Conservation (phyloP, 2,113 vertebrate species). For the Melospiza melodia region DNA sequence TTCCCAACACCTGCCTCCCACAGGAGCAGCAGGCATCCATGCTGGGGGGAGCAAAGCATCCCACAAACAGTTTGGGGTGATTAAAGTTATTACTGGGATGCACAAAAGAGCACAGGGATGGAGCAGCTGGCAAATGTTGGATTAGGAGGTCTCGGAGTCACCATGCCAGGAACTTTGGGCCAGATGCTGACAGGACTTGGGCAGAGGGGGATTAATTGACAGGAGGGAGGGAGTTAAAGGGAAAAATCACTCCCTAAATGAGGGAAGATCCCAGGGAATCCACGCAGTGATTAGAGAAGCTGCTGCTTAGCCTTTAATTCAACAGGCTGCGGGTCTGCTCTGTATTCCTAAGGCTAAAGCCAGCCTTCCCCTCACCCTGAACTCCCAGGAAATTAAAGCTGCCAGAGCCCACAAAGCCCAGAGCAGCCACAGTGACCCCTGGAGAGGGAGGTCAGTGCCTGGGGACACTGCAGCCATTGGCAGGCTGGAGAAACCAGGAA, state of each 20-base stretch:
- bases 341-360: constrained; percentile 28
- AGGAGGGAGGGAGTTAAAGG: constrained; percentile 36
- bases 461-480: not conserved
- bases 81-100: not conserved
- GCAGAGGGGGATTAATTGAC: constrained; percentile 57
- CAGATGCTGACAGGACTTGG: constrained; percentile 13
- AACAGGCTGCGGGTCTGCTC: constrained; percentile 2
- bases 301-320: constrained; percentile 66
- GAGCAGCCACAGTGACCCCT: not conserved
- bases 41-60: not conserved
- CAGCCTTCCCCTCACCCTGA: not conserved
- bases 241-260: constrained; percentile 61
- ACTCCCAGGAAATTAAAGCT: constrained; percentile 40
- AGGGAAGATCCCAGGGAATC: constrained; percentile 54
- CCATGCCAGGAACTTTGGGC: not conserved
- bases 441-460: accelerated
- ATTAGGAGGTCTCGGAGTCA: constrained; percentile 27
- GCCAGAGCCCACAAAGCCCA: not conserved
- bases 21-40: not conserved
- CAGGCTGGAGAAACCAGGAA: not conserved
- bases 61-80: not conserved
- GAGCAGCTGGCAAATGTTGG: constrained; percentile 9
- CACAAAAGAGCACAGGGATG: constrained; percentile 1
- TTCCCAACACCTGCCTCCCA: not conserved
- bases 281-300: constrained; percentile 51